phyloP scores from a whole-genome alignment of 2,797 vertebrate species.

The Gymnocypris eckloni region DNA sequence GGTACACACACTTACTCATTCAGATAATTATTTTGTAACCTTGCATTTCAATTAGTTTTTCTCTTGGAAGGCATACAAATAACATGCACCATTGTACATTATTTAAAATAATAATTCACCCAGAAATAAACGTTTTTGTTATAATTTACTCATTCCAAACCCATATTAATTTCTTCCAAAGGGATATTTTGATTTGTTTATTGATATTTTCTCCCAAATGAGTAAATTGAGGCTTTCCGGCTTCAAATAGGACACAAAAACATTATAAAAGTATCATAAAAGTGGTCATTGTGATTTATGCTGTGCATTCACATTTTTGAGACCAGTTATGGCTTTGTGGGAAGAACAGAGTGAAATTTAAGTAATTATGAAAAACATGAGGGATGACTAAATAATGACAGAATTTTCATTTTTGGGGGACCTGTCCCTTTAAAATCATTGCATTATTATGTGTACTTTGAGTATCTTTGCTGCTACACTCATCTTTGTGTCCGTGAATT shows the following conservation, averaged over 20 bases:
- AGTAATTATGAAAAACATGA: not conserved
- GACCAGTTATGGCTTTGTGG: not conserved
- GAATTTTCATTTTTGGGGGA: not conserved
- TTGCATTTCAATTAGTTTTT: conserved; percentile 5
- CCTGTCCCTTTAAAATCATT: conserved; percentile 1
- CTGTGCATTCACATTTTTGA: not conserved
- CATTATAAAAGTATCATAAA: not conserved
- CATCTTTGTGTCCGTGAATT: conserved; percentile 9
- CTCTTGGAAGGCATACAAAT: not conserved
- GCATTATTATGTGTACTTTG: not conserved
- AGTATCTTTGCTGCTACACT: not conserved
- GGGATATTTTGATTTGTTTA: not conserved
- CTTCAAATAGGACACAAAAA: not conserved
- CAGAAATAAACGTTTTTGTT: not conserved
- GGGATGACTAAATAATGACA: not conserved
- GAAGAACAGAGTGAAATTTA: not conserved
- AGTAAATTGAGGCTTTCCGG: not conserved
- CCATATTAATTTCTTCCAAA: not conserved
- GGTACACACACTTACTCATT: conserved; percentile 78
- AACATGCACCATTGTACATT: not conserved
- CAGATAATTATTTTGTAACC: conserved; percentile 9
- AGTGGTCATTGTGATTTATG: not conserved
- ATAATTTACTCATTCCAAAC: not conserved
- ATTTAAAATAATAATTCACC: conserved; percentile 1
- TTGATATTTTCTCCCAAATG: not conserved